Percentiles rank a stretch among this genome's conserved stretches.
phyloP scores from a whole-genome alignment of 2,888 invertebrate genomes.

The Acanthoscelides obtectus region DNA sequence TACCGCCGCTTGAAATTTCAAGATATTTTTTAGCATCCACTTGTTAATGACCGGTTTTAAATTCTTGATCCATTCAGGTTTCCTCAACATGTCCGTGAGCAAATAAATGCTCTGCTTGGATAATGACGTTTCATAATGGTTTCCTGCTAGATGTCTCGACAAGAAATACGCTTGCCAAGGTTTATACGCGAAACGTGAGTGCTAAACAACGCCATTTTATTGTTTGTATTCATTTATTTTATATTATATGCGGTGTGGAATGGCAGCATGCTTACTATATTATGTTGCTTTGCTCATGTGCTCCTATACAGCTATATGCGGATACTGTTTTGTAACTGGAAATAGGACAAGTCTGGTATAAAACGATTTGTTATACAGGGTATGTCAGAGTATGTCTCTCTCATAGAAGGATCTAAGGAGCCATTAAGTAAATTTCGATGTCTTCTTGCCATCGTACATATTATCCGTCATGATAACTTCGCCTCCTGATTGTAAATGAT shows the following conservation, averaged over 20 bases:
- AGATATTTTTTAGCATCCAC: background rate
- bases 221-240: background rate
- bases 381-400: too few relatives aligned
- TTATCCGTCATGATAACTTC: too few relatives aligned
- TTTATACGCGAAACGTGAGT: background rate
- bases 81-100: background rate
- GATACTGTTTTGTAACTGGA: background rate
- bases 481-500: too few relatives aligned
- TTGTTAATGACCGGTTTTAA: background rate
- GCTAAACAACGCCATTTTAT: background rate
- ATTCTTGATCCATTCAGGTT: background rate
- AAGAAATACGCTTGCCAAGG: background rate
- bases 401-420: too few relatives aligned
- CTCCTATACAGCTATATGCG: background rate
- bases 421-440: too few relatives aligned
- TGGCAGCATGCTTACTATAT: background rate
- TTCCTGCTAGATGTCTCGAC: background rate
- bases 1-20: background rate
- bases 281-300: background rate
- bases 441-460: too few relatives aligned
- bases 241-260: background rate
- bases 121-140: constrained; percentile 1
- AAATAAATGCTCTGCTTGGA: background rate
- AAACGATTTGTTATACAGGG: too few relatives aligned
- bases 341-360: background rate